Conservation (phyloP, 2,113 vertebrate species). For the Pedetes capensis region DNA sequence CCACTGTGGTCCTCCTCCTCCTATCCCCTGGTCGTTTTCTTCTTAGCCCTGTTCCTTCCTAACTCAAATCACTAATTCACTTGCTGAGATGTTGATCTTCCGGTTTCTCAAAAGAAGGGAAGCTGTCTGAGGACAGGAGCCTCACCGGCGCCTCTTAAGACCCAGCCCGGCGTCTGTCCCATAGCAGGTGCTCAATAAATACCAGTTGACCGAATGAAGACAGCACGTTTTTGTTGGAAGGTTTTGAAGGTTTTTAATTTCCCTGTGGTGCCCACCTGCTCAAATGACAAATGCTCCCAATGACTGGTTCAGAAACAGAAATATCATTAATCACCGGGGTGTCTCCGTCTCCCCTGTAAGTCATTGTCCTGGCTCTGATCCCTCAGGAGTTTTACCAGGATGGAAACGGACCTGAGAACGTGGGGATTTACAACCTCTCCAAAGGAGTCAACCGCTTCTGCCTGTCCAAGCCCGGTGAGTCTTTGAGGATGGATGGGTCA, state of each 20-base stretch:
- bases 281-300: conserved; percentile 55
- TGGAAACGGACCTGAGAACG: conserved; percentile 96
- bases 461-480: conserved; percentile 96
- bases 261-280: conserved; percentile 34
- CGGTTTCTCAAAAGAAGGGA: not conserved
- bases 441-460: conserved; percentile 99
- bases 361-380: conserved; percentile 61
- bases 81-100: not conserved
- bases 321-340: conserved; percentile 48
- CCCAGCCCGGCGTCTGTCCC: not conserved
- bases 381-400: conserved; percentile 98
- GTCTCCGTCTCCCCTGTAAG: conserved; percentile 18
- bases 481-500: not conserved
- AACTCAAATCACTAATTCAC: not conserved
- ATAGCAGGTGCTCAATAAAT: conserved; percentile 36
- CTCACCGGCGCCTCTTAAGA: not conserved
- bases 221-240: not conserved
- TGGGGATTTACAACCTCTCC: conserved; percentile 97
- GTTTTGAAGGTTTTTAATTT: conserved; percentile 58
- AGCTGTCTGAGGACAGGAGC: not conserved
- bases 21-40: not conserved
- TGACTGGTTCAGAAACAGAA: conserved; percentile 57
- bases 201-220: conserved; percentile 4
- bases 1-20: accelerated
- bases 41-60: not conserved